Conservation (phyloP, 2,888 invertebrate species). For the Aspidiotus rigidus region DNA sequence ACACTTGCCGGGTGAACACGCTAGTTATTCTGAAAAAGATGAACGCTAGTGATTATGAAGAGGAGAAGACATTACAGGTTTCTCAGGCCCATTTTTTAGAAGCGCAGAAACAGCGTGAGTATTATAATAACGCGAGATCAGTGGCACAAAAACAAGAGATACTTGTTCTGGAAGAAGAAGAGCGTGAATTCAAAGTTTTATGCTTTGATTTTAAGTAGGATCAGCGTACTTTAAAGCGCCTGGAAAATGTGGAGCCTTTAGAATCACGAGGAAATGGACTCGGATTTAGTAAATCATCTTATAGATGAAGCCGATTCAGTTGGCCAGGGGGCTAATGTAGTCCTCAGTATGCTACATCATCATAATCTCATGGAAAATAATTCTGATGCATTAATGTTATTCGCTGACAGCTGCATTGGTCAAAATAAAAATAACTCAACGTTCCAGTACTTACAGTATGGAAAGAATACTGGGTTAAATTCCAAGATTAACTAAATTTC, state of each 20-base stretch:
- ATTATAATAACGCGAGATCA: no score
- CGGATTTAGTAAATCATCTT: neutral
- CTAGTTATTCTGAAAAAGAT: no score
- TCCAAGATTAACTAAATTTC: neutral
- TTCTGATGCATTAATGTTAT: neutral
- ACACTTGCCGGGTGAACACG: no score
- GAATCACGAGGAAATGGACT: neutral
- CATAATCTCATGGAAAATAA: neutral
- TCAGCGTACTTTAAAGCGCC: constrained; percentile 2
- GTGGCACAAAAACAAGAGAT: no score
- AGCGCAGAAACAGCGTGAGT: no score
- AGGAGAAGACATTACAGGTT: no score
- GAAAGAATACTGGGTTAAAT: neutral
- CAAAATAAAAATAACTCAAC: neutral
- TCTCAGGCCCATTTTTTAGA: no score
- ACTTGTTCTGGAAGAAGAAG: no score
- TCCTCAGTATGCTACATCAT: neutral
- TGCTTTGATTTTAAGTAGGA: neutral
- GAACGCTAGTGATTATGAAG: no score
- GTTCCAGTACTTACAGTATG: neutral
- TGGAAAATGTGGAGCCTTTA: neutral
- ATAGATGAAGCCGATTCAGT: neutral
- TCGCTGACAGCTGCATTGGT: neutral
- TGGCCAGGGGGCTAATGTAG: neutral
- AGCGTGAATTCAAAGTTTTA: neutral